A percentile compares a stretch with the other conserved stretches of the same genome.
phyloP scores from a whole-genome alignment of 2,888 invertebrate species.

The Campoplex nolae region DNA sequence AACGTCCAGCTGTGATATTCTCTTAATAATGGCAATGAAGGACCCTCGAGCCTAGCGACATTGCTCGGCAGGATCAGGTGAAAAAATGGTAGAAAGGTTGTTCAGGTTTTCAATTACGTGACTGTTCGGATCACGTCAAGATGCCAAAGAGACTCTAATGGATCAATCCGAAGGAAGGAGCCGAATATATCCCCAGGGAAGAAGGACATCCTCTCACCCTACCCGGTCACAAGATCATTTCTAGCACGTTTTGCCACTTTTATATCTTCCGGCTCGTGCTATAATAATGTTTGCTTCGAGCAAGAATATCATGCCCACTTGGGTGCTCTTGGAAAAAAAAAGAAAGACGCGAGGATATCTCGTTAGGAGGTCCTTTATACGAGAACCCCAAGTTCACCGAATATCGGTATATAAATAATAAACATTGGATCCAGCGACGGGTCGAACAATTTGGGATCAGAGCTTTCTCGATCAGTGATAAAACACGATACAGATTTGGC shows the following conservation, averaged over 20 bases:
- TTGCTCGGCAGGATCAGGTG: not conserved
- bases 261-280: slow-evolving; percentile 27
- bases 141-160: slow-evolving; percentile 38
- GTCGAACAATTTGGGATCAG: not conserved
- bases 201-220: not conserved
- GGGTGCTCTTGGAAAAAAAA: not conserved
- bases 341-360: not conserved
- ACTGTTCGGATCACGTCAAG: not conserved
- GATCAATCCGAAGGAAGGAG: slow-evolving; percentile 44
- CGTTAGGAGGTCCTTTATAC: not conserved
- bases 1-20: not conserved
- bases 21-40: slow-evolving; percentile 9
- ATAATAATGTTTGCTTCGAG: slow-evolving; percentile 27
- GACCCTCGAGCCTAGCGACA: not conserved
- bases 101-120: slow-evolving; percentile 43
- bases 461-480: not conserved
- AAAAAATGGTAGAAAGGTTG: slow-evolving; percentile 2
- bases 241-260: slow-evolving; percentile 22
- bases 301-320: slow-evolving; percentile 5
- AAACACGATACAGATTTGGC: not conserved
- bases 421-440: not conserved
- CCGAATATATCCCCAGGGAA: slow-evolving; percentile 22
- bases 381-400: not conserved
- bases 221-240: slow-evolving; percentile 22
- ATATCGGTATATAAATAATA: not conserved